Conservation (phyloP, 2,888 invertebrate species). For the Clusia tigrina region DNA sequence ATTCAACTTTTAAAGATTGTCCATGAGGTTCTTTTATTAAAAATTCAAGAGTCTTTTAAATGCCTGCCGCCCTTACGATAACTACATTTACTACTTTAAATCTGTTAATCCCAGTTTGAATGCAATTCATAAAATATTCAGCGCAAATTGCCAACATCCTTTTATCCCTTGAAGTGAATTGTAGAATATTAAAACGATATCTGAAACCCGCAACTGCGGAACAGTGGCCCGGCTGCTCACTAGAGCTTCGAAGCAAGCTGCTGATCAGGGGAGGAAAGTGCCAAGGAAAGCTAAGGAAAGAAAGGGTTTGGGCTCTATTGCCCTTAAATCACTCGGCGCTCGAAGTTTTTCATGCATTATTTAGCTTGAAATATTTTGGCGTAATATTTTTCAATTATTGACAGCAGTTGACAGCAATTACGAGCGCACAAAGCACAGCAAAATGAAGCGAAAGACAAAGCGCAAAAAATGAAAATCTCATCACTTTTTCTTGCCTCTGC, state of each 20-base stretch:
- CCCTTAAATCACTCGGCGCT: background rate
- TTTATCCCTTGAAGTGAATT: background rate
- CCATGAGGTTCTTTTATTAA: too few relatives aligned
- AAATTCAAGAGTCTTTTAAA: too few relatives aligned
- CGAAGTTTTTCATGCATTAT: constrained; percentile 3
- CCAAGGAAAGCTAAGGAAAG: background rate
- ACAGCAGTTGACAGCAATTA: constrained; percentile 2
- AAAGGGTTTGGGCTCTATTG: too few relatives aligned
- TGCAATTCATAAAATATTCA: background rate
- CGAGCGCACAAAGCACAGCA: background rate
- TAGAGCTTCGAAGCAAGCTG: background rate
- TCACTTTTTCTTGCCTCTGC: background rate
- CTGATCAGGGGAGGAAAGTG: background rate
- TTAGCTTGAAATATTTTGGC: background rate
- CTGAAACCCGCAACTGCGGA: background rate
- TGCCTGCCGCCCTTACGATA: too few relatives aligned
- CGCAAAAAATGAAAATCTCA: background rate
- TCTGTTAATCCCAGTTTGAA: too few relatives aligned
- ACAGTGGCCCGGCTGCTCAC: too few relatives aligned
- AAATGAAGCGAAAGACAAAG: background rate
- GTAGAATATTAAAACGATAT: background rate
- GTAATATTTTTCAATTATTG: constrained; percentile 3
- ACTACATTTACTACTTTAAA: too few relatives aligned
- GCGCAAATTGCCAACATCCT: background rate
- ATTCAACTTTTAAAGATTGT: too few relatives aligned